Evolutionary conservation across 2,797 vertebrate genomes (phyloP), one percentile per base, ranked within the genome.

Genomic region (Rhyacichthys aspro): DNA sequence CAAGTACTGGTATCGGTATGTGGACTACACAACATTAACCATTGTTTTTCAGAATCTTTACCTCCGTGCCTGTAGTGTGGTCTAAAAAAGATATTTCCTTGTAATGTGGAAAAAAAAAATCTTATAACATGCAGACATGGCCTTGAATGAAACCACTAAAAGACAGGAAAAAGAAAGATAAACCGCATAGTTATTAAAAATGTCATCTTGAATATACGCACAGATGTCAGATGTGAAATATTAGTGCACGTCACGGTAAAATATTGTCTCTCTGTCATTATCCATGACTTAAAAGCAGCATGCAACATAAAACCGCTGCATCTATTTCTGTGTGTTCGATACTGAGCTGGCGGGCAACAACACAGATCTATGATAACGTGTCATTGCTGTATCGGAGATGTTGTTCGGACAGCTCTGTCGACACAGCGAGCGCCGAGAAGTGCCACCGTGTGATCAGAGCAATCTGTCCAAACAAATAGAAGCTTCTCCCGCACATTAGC

Each of bases 381-480:
- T 69, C 71, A 81, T 67, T 47, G 76, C 52, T 28, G 63, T 57
- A 70, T 70, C 69, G 47, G 65, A 74, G 74, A 56, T 47, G 65
- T n/a, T 72, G 62, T 72, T 55, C 55, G 77, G 82, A 83, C 76
- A 70, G 59, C 52, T 3, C 41, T 15, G 73, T 79, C 69, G 65
- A 18, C 46, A 50, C 53, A 2, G 18, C 70, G 9, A 67, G 73
- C 16, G 1, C 11, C 48, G 55, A 60, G 44, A 79, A 63, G 71
- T 59, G 63, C 64, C 76, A 82, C 57, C 39, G 14, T 62, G 59
- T 61, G 85, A 88, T 90, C 85, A 88, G 49, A 86, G 80, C 67
- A 72, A 73, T 84, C 79, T 85, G 88, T 88, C 82, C 79, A 85
- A 85, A 88, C 84, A 88, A 89, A 87, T 73, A 60, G 70, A 80